Evolutionary conservation across 1,140 invertebrate species (phyloP).

Genomic region (Drosophila sp.): DNA sequence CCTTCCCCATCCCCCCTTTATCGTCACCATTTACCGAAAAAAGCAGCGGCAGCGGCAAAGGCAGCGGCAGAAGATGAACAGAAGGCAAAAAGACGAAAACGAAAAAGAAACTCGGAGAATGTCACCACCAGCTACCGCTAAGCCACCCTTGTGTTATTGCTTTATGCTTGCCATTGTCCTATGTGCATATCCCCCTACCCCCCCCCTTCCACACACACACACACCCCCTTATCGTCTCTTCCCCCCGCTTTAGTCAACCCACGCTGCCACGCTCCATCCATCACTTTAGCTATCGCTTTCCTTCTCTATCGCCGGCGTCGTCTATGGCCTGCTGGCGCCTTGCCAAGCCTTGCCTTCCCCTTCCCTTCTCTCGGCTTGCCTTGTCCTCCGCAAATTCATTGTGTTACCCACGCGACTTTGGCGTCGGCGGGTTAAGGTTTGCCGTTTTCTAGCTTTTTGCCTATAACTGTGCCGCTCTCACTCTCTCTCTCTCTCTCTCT

Average conservation of each 20-base stretch:
- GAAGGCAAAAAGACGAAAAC: background rate
- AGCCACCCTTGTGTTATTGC: constrained; percentile 75
- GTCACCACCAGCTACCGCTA: constrained; percentile 76
- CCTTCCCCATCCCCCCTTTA: background rate
- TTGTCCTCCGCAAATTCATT: constrained; percentile 73
- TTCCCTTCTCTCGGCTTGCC: constrained; percentile 18
- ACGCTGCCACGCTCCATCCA: constrained; percentile 20
- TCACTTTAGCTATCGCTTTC: constrained; percentile 7
- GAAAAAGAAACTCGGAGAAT: constrained; percentile 55
- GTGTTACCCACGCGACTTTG: constrained; percentile 75
- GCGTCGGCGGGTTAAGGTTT: constrained; percentile 73
- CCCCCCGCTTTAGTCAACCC: background rate
- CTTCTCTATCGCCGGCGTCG: constrained; percentile 30
- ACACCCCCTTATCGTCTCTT: background rate
- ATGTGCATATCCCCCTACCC: background rate
- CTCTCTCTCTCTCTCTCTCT: background rate
- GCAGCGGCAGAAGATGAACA: background rate
- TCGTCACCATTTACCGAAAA: background rate
- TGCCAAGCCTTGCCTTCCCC: constrained; percentile 50
- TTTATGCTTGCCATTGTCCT: constrained; percentile 70
- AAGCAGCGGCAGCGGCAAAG: background rate
- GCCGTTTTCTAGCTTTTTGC: constrained; percentile 31
- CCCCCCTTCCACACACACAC: background rate
- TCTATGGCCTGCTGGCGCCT: constrained; percentile 28
- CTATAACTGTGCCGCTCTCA: background rate